Evolutionary conservation across 2,888 invertebrate genomes (phyloP).

Genomic region (Orthosia cruda): DNA sequence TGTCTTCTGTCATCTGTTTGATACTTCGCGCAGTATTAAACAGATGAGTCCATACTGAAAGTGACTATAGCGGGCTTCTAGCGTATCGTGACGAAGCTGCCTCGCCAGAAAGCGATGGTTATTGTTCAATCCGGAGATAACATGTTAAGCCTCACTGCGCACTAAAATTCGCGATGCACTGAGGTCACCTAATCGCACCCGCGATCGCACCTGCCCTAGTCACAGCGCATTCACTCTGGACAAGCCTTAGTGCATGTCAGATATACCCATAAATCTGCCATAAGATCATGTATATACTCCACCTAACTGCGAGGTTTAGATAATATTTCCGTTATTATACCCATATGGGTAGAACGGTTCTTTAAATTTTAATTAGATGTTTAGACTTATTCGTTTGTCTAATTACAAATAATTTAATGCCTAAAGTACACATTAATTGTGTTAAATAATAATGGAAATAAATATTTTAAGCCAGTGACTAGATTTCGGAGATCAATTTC

Average conservation of each 20-base stretch:
- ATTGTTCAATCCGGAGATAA: not conserved
- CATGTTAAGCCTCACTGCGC: not conserved
- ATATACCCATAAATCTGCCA: conserved; percentile 49
- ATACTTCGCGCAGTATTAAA: not conserved
- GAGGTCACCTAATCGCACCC: not conserved
- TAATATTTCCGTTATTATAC: conserved; percentile 45
- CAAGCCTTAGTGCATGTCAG: conserved; percentile 15
- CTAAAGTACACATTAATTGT: not conserved
- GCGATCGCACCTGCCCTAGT: not conserved
- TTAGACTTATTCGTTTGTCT: conserved; percentile 26
- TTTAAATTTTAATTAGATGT: conserved; percentile 47
- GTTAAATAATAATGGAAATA: not conserved
- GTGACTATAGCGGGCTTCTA: not conserved
- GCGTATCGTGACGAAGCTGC: not conserved
- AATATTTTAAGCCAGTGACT: too few species aligned
- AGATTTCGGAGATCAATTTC: too few species aligned
- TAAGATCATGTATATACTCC: conserved; percentile 6
- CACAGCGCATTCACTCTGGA: not conserved
- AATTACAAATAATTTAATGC: conserved; percentile 26
- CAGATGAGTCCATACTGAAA: not conserved
- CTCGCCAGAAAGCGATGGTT: not conserved
- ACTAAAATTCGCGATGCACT: not conserved
- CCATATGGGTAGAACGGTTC: conserved; percentile 24
- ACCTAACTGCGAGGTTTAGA: conserved; percentile 42
- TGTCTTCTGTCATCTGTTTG: not conserved